Evolutionary conservation across 2,888 invertebrate species (phyloP).

Genomic region (Perizoma affinitatum): DNA sequence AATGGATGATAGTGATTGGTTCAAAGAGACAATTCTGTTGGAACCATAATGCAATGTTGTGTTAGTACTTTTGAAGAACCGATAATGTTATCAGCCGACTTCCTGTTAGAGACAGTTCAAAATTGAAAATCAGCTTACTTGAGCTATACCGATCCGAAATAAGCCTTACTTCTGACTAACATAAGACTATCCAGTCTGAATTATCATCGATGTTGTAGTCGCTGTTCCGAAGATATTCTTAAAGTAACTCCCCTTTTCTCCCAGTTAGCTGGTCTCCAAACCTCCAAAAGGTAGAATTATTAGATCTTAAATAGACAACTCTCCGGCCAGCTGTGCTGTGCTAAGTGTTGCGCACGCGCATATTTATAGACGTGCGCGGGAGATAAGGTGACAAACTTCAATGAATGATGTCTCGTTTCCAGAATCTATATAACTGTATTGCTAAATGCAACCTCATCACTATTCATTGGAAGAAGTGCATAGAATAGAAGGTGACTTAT

Average conservation of each 20-base stretch:
- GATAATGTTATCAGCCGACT: no score
- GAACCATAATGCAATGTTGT: no score
- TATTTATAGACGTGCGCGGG: constrained; percentile 45
- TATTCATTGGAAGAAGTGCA: no score
- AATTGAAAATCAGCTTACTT: no score
- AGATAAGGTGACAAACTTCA: constrained; percentile 39
- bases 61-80: no score
- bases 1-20: no score
- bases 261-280: constrained; percentile 2
- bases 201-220: constrained; percentile 6
- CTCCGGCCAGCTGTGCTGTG: constrained; percentile 22
- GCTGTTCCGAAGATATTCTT: constrained; percentile 1
- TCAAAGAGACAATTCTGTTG: no score
- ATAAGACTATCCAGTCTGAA: no score
- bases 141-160: no score
- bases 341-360: constrained; percentile 26
- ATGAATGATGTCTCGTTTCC: constrained; percentile 36
- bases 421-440: constrained; percentile 23
- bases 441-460: background rate
- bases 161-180: no score
- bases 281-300: constrained; percentile 22
- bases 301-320: constrained; percentile 28
- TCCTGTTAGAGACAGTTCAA: no score
- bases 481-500: no score
- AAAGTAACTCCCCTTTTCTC: constrained; percentile 8